phyloP scores from a whole-genome alignment of 2,113 vertebrate genomes.

The Atractosteus spatula region DNA sequence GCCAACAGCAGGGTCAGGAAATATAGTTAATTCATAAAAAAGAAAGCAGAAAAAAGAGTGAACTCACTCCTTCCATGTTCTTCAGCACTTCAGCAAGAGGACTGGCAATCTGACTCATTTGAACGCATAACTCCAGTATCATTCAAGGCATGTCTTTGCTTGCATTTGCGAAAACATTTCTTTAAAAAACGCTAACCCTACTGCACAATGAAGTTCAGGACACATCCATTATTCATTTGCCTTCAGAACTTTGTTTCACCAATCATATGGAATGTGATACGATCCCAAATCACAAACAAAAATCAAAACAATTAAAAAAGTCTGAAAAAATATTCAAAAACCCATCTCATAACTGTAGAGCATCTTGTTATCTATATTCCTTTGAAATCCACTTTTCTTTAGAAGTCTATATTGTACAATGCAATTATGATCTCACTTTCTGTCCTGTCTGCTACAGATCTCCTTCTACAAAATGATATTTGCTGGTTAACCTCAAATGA shows the following conservation, averaged over 20 bases:
- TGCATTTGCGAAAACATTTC: background rate
- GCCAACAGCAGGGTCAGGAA: conserved; percentile 33
- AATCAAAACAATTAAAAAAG: too few relatives aligned
- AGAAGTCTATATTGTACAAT: too few relatives aligned
- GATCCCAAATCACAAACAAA: too few relatives aligned
- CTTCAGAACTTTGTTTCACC: too few relatives aligned
- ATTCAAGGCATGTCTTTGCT: background rate
- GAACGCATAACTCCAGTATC: too few relatives aligned
- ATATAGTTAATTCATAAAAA: conserved; percentile 25
- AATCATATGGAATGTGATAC: too few relatives aligned
- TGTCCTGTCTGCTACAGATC: background rate
- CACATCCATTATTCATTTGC: too few relatives aligned
- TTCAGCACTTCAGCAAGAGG: background rate
- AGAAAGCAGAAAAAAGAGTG: background rate
- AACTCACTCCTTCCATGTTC: conserved; percentile 6
- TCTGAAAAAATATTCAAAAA: too few relatives aligned
- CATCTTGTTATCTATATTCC: too few relatives aligned
- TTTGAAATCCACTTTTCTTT: too few relatives aligned
- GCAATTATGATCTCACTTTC: background rate
- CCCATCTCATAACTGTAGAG: too few relatives aligned
- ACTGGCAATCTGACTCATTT: background rate
- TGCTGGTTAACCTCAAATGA: background rate
- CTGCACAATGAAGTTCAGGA: too few relatives aligned
- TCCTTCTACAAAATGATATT: background rate
- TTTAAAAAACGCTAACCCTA: background rate